A percentile compares a stretch with the other conserved stretches of the same genome.
These are phyloP conservation scores for Notodonta dromedarius DNA, from an alignment of 2,888 invertebrate species.

Conservation along the genomic window DNA sequence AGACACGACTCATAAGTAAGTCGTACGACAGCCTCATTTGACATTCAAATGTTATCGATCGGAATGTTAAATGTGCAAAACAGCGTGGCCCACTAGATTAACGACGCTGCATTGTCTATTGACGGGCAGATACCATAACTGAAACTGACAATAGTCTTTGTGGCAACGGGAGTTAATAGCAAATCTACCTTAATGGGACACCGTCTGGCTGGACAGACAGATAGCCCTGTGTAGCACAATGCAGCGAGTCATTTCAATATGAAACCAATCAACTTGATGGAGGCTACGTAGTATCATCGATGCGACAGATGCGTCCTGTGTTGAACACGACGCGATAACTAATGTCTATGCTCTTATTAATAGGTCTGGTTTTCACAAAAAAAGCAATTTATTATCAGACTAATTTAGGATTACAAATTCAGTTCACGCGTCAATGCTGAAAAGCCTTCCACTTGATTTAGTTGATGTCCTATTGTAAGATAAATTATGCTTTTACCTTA, in stretches of 20 bases:
- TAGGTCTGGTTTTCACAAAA: constrained; percentile 51
- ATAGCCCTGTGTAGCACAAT: constrained; percentile 53
- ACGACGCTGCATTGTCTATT: constrained; percentile 29
- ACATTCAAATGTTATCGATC: constrained; percentile 41
- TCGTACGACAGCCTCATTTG: constrained; percentile 28
- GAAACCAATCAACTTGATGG: constrained; percentile 73
- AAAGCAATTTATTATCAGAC: constrained; percentile 47
- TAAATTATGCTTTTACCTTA: too few relatives aligned
- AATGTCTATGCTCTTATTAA: constrained; percentile 68
- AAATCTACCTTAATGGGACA: constrained; percentile 51
- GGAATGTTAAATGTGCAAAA: constrained; percentile 36
- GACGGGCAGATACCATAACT: constrained; percentile 19
- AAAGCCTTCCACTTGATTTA: too few relatives aligned
- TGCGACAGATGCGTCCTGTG: constrained; percentile 51
- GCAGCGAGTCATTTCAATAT: constrained; percentile 64
- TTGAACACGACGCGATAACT: constrained; percentile 57
- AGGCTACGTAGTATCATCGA: constrained; percentile 42
- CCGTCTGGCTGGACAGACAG: constrained; percentile 46
- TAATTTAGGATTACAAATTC: neutral
- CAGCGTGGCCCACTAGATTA: constrained; percentile 30
- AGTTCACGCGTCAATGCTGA: too few relatives aligned
- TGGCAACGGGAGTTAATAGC: constrained; percentile 40
- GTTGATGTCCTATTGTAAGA: too few relatives aligned
- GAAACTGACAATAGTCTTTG: constrained; percentile 36
- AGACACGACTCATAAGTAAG: constrained; percentile 14